Base-by-base conservation (phyloP, 2,113 vertebrate species). In the Chaetops frenatus region DNA sequence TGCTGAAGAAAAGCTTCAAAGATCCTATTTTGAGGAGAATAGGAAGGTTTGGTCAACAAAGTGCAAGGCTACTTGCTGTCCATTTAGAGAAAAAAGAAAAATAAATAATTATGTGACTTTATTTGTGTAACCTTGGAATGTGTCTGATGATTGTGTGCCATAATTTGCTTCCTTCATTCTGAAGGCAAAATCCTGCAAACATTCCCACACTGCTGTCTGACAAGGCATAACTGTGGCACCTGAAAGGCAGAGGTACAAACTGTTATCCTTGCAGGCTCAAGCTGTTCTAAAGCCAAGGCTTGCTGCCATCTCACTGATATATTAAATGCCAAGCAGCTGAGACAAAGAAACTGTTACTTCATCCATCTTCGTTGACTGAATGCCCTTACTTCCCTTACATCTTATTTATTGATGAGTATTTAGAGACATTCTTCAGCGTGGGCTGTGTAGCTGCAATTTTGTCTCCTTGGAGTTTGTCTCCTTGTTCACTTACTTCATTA, bases 341-440 rank as follows among this genome's bases (percentile, higher is more conserved):
- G 67, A 67, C 18, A 28, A 76, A 71, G 73, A 81, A 94, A 93
- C 24, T 83, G 40, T 73, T 95, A 81, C 87, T 84, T 90, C 76
- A 95, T 94, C 82, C 22, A 36, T 95, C 90, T 87, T 86, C 0
- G 1, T 64, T 87, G 83, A 81, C 84, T 84, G 76, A 89, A 77
- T 91, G 85, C 48, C 69, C 53, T 89, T 92, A 61, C 25, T 72
- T 93, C 54, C 67, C 62, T 82, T 80, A 64, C 19, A 51, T 71
- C 70, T 92, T 95, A 62, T 95, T 92, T 95, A 82, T 88, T 86
- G 82, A 14, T 45, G 71, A 48, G 11, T 60, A 57, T 92, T 85
- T 88, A 42, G 79, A 91, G 77, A 64, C 42, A 45, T 94, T 94
- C 71, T 38, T 89, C 76, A 60, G 24, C 64, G 54, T 42, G n/a